phyloP scores from a whole-genome alignment of 1,140 invertebrate genomes.

The Antheraea mylitta region DNA sequence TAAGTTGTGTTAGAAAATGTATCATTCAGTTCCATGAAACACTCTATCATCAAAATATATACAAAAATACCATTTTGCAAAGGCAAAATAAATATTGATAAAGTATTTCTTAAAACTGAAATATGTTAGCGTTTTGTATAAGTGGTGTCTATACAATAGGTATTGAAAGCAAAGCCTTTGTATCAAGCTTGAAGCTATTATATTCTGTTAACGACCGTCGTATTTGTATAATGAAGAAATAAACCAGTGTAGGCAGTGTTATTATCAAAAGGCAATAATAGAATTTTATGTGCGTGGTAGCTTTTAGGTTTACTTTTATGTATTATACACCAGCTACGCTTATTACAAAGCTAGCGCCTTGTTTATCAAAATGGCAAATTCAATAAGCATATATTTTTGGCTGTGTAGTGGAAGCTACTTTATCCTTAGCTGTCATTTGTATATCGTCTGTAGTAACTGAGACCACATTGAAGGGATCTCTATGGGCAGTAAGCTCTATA shows the following conservation, averaged over 20 bases:
- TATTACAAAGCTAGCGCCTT: background rate
- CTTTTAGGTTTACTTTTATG: background rate
- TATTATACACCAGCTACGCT: background rate
- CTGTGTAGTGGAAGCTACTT: constrained; percentile 43
- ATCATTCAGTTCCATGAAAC: background rate
- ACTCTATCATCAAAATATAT: background rate
- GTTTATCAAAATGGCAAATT: background rate
- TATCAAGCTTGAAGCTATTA: constrained; percentile 38
- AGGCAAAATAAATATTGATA: too few species aligned
- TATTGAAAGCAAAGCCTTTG: constrained; percentile 41
- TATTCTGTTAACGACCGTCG: background rate
- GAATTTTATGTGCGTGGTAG: background rate
- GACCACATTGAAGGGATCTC: background rate
- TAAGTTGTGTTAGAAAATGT: background rate
- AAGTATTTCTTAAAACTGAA: constrained; percentile 11
- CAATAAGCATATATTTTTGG: constrained; percentile 24
- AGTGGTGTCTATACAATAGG: background rate
- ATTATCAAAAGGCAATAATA: background rate
- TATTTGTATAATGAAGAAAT: background rate
- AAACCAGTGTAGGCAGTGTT: background rate
- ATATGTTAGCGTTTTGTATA: constrained; percentile 25
- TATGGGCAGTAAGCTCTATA: constrained; percentile 5
- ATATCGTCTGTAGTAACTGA: background rate
- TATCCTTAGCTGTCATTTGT: constrained; percentile 46
- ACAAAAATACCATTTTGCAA: background rate